Evolutionary conservation across 2,888 invertebrate species (phyloP), one percentile per base, ranked within the genome.

Genomic region (Electrophaes corylata): DNA sequence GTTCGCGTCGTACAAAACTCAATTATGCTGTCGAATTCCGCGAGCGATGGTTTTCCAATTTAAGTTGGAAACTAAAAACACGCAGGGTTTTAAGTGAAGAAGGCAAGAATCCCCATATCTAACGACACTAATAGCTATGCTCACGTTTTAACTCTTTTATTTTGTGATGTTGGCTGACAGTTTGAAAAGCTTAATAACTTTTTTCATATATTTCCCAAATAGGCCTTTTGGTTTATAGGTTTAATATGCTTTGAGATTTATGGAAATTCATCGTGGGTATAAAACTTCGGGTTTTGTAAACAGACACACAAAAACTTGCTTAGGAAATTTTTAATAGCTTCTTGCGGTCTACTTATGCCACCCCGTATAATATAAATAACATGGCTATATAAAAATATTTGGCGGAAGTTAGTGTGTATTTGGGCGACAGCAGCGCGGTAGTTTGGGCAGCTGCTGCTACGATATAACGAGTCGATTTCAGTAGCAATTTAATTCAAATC

Each of bases 21-120:
- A 75, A 75, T 74, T 74, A 71, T 56, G 57, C 67, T 59, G 48
- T 66, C 64, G 66, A 72, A 71, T 73, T 73, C 73, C 66, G 68
- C 69, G 67, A 58, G 64, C 54, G 58, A 58, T 66, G 62, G 43
- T 46, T 59, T 48, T 12, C 14, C 44, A 20, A 45, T 48, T 31
- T 44, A 41, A 20, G 39, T 44, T 53, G 48, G 23, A 52, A 47
- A 50, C 40, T 41, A 39, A 31, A 57, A 52, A 44, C 48, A 23
- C 14, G 37, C 8, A 5, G 12, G 11, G 14, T 4, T 11, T 37
- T 37, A 8, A 11, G 2, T 37, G 8, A 19, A 19, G 5, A 19
- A 40, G 19, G 19, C 19, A n/a, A 41, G 20, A 19, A 41, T 23
- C 6, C 18, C 26, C 37, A 37, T 29, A n/a, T 16, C n/a, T 26